Conservation (phyloP, 2,797 vertebrate genomes). For the Buphagus erythrorhynchus region DNA sequence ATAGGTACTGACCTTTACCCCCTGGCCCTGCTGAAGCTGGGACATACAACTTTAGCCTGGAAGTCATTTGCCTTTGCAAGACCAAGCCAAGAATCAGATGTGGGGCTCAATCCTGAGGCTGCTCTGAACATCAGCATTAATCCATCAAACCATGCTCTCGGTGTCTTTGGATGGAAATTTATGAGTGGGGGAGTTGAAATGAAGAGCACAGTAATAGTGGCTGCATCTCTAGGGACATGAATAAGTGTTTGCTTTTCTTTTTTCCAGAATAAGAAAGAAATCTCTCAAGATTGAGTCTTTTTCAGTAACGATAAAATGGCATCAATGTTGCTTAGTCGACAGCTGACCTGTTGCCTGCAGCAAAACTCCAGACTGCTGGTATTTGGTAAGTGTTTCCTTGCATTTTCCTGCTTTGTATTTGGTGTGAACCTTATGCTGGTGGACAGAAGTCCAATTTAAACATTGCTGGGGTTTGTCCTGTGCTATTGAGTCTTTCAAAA, state of each 20-base stretch:
- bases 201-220: neutral
- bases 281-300: neutral
- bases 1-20: neutral
- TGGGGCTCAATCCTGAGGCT: neutral
- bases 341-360: slow-evolving; percentile 78
- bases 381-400: slow-evolving; percentile 76
- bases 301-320: slow-evolving; percentile 81
- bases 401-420: neutral
- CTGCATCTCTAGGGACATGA: neutral
- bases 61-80: neutral
- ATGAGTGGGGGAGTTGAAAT: neutral
- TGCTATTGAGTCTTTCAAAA: neutral
- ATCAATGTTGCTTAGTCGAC: slow-evolving; percentile 81
- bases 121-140: neutral
- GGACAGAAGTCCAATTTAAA: neutral
- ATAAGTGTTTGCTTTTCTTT: neutral
- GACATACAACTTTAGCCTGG: neutral
- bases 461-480: neutral
- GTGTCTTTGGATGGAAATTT: neutral
- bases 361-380: slow-evolving; percentile 76
- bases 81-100: neutral
- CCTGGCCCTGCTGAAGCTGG: neutral
- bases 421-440: neutral
- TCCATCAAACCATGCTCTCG: neutral
- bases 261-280: slow-evolving; percentile 13